phyloP scores from a whole-genome alignment of 2,113 vertebrate species.

The Elephantulus edwardii region DNA sequence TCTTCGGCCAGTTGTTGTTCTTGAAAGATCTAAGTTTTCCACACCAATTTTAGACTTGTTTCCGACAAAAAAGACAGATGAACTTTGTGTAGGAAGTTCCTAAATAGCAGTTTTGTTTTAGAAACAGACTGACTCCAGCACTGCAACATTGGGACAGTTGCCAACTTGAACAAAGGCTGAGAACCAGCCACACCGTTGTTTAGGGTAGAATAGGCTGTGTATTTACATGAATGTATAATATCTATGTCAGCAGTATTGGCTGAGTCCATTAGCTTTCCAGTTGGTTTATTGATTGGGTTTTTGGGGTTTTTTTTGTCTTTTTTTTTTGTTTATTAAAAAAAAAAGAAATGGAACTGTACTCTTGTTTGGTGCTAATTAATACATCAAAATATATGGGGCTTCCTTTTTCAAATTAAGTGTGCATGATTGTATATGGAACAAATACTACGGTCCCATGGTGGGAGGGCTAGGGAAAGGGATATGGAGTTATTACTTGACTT shows the following conservation, averaged over 20 bases:
- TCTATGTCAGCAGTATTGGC: slow-evolving; percentile 86
- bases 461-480: slow-evolving; percentile 81
- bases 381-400: slow-evolving; percentile 86
- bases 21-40: slow-evolving; percentile 94
- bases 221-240: slow-evolving; percentile 90
- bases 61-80: slow-evolving; percentile 91
- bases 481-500: slow-evolving; percentile 89
- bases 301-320: too few relatives aligned
- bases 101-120: slow-evolving; percentile 83
- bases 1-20: slow-evolving; percentile 96
- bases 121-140: slow-evolving; percentile 82
- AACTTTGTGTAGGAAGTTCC: slow-evolving; percentile 93
- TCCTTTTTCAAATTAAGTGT: slow-evolving; percentile 88
- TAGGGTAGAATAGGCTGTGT: slow-evolving; percentile 86
- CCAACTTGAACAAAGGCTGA: slow-evolving; percentile 84
- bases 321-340: slow-evolving; percentile 73
- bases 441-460: slow-evolving; percentile 87
- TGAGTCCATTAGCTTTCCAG: slow-evolving; percentile 85
- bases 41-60: slow-evolving; percentile 90
- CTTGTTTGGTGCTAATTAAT: slow-evolving; percentile 90
- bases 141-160: slow-evolving; percentile 83
- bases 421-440: slow-evolving; percentile 90
- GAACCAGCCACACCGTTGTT: slow-evolving; percentile 70
- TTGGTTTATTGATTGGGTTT: slow-evolving; percentile 80
- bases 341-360: slow-evolving; percentile 81